phyloP scores from a whole-genome alignment of 2,797 vertebrate genomes.

The Muscicapa comitata region DNA sequence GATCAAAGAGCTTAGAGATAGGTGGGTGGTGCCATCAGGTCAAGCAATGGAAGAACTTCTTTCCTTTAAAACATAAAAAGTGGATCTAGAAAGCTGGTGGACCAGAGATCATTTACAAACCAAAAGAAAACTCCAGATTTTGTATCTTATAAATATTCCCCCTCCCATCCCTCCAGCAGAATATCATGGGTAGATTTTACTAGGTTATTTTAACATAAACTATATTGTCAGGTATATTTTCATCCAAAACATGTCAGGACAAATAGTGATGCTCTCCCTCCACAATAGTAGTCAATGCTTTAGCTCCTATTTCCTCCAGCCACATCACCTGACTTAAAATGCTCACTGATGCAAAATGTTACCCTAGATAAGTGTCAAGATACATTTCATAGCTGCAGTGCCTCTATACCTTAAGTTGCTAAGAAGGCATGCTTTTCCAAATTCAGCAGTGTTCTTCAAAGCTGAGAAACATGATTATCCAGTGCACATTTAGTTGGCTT shows the following conservation, averaged over 20 bases:
- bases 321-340: neutral
- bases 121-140: neutral
- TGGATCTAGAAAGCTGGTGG: neutral
- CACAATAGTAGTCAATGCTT: neutral
- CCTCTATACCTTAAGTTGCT: neutral
- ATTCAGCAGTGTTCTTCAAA: neutral
- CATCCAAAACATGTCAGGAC: neutral
- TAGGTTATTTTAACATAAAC: neutral
- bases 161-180: neutral
- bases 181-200: neutral
- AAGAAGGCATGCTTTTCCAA: neutral
- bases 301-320: neutral
- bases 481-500: neutral
- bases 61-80: neutral
- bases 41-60: neutral
- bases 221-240: neutral
- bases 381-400: neutral
- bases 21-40: neutral
- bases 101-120: neutral
- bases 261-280: neutral
- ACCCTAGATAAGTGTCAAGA: slow-evolving; percentile 5
- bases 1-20: neutral
- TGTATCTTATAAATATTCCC: neutral
- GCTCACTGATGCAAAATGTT: neutral
- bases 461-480: neutral